A percentile compares a stretch with the other conserved stretches of the same genome.
Conservation (phyloP, 2,797 vertebrate species). For the Lepus oiostolus region DNA sequence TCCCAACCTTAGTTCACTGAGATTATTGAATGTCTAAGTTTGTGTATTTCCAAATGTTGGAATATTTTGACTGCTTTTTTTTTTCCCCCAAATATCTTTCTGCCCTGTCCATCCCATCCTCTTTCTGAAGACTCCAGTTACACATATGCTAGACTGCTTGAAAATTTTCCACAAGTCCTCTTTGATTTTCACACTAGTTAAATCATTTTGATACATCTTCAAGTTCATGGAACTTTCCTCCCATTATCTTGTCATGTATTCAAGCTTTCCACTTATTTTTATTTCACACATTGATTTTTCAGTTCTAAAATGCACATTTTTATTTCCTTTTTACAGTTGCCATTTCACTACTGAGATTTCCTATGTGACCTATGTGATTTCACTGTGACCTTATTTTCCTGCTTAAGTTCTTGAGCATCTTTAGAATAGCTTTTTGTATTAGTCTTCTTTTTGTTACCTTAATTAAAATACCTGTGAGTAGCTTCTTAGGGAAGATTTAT, state of each 20-base stretch:
- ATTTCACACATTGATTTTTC: background rate
- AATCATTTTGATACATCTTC: conserved; percentile 20
- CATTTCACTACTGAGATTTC: conserved; percentile 15
- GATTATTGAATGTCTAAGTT: background rate
- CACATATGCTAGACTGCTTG: background rate
- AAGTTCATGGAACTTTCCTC: conserved; percentile 25
- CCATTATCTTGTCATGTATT: background rate
- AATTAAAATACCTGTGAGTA: no score
- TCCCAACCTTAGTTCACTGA: background rate
- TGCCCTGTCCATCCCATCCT: background rate
- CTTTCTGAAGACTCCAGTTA: background rate
- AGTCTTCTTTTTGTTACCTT: no score
- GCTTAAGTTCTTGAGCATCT: conserved; percentile 17
- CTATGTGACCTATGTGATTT: background rate
- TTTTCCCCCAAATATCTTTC: background rate
- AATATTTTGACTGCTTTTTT: background rate
- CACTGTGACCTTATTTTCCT: conserved; percentile 45
- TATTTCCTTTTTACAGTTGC: conserved; percentile 16
- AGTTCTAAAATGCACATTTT: conserved; percentile 24
- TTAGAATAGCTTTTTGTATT: background rate
- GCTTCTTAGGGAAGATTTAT: no score
- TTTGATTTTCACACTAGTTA: conserved; percentile 48
- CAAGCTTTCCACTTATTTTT: background rate
- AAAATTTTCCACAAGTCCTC: background rate
- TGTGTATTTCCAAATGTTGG: background rate